A percentile compares a stretch with the other conserved stretches of the same genome.
Evolutionary conservation across 37 sponge, comb jelly and placozoan species (phyloP).

Genomic region (Crambe crambe): DNA sequence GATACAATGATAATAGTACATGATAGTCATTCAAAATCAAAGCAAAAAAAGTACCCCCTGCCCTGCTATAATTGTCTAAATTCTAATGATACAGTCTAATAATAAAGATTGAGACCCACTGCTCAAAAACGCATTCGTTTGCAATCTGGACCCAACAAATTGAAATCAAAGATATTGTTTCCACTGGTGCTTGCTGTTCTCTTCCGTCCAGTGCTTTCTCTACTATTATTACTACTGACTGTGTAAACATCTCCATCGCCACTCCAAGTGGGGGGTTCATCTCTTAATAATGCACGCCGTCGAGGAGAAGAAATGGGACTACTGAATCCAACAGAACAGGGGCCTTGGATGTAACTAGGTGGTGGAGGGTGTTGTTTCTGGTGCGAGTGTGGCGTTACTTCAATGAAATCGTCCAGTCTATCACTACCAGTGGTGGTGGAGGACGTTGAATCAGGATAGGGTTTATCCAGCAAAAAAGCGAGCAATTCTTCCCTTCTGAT

Average conservation of each 20-base stretch:
- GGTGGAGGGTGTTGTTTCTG: slow-evolving; percentile 10
- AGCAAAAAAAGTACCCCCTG: no score
- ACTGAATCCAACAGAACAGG: slow-evolving; percentile 4
- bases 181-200: slow-evolving; percentile 9
- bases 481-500: slow-evolving; percentile 77
- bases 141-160: slow-evolving; percentile 2
- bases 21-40: no score
- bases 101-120: no score
- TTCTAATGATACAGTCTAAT: no score
- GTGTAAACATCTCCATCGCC: not conserved
- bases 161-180: slow-evolving; percentile 1
- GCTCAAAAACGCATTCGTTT: slow-evolving; percentile 55
- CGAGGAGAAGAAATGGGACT: slow-evolving; percentile 24
- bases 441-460: slow-evolving; percentile 32
- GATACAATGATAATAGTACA: no score
- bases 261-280: slow-evolving; percentile 19
- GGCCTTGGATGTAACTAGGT: slow-evolving; percentile 11
- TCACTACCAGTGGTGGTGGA: not conserved
- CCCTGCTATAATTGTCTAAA: no score
- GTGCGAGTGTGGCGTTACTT: slow-evolving; percentile 7
- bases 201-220: slow-evolving; percentile 27
- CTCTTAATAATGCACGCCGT: slow-evolving; percentile 49
- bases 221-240: not conserved
- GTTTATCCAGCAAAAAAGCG: slow-evolving; percentile 69
- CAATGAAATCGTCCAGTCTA: not conserved